phyloP scores from a whole-genome alignment of 2,797 vertebrate species.

The Sylvia borin region DNA sequence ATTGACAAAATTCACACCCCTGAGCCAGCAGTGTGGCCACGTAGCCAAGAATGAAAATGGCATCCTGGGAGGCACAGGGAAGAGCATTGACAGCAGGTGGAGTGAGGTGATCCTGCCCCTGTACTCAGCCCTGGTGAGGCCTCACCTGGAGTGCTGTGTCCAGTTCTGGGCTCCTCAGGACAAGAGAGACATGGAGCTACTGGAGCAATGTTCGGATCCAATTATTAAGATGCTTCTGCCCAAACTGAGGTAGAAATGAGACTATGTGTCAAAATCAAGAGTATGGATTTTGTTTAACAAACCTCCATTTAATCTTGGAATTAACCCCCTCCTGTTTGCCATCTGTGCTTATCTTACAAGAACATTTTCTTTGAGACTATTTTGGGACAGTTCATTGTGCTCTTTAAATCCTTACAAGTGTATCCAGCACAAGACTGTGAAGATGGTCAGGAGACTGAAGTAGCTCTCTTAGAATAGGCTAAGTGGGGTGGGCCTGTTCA shows the following conservation, averaged over 20 bases:
- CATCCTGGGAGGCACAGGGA: accelerated
- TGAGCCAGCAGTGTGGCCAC: not conserved
- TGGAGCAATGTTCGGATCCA: not conserved
- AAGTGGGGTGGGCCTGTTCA: no score
- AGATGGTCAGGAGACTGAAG: not conserved
- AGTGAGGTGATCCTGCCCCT: not conserved
- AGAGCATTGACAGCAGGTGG: accelerated
- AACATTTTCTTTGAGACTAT: not conserved
- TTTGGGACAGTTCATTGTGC: not conserved
- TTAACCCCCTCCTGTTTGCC: not conserved
- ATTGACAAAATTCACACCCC: not conserved
- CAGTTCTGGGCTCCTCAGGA: not conserved
- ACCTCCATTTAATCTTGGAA: not conserved
- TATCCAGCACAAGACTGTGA: not conserved
- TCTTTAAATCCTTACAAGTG: not conserved
- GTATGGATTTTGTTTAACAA: not conserved
- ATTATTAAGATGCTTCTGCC: not conserved
- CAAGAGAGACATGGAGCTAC: not conserved
- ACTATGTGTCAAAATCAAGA: not conserved
- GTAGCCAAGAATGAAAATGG: not conserved
- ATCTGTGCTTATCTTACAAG: not conserved
- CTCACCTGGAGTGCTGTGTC: not conserved
- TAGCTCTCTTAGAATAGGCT: not conserved
- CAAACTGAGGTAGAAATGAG: not conserved
- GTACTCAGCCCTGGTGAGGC: not conserved